A percentile compares a stretch with the other conserved stretches of the same genome.
These are phyloP conservation scores for Xiphydria camelus DNA, from an alignment of 2,888 invertebrate species.

Conservation along the genomic window DNA sequence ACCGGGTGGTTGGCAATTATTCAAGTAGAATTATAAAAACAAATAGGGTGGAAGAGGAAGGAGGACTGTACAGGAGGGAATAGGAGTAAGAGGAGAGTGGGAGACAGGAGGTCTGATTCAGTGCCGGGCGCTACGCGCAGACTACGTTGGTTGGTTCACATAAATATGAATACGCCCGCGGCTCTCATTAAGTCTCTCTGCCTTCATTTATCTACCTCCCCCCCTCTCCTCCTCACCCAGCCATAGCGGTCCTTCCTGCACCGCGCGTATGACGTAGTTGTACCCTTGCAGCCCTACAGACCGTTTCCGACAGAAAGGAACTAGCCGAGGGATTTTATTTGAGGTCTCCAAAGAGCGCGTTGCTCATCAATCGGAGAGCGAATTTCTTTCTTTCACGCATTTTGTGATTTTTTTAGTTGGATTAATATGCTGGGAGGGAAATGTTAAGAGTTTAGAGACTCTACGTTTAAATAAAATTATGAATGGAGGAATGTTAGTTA, in stretches of 20 bases:
- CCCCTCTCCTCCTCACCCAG: constrained; percentile 7
- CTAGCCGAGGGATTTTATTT: too few relatives aligned
- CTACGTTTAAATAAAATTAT: too few relatives aligned
- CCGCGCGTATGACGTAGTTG: constrained; percentile 8
- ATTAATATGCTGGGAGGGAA: too few relatives aligned
- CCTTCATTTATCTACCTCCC: constrained; percentile 46
- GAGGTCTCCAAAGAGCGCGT: too few relatives aligned
- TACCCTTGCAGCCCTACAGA: constrained; percentile 21
- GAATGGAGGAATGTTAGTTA: too few relatives aligned
- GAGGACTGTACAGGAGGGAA: constrained; percentile 10
- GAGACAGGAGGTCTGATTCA: constrained; percentile 24
- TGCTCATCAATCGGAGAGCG: too few relatives aligned
- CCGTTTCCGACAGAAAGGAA: constrained; percentile 15
- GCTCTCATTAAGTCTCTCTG: constrained; percentile 50
- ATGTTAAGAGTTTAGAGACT: too few relatives aligned
- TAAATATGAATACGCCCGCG: constrained; percentile 50
- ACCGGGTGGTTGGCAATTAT: constrained; percentile 36
- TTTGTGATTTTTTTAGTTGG: too few relatives aligned
- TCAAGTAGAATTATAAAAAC: constrained; percentile 50
- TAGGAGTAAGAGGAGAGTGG: constrained; percentile 18
- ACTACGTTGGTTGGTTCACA: constrained; percentile 34
- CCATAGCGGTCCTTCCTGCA: constrained; percentile 18
- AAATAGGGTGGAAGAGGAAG: constrained; percentile 41
- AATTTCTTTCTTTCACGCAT: too few relatives aligned
- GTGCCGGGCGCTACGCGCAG: constrained; percentile 17